A percentile compares a stretch with the other conserved stretches of the same genome.
Conservation (phyloP, 2,797 vertebrate genomes). For the Pseudocheirus occidentalis region DNA sequence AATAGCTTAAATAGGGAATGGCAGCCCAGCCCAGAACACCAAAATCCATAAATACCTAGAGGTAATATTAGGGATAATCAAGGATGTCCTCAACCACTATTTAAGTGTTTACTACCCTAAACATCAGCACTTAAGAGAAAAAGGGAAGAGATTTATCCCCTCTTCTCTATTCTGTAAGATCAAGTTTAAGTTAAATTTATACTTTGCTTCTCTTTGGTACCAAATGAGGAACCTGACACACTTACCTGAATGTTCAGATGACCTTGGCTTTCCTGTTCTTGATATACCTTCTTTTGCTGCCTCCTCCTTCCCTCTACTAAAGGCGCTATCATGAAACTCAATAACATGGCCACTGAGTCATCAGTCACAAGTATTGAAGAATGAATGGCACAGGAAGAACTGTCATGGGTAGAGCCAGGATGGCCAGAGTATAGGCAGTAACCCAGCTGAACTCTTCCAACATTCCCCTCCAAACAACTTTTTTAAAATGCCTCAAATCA, state of each 20-base stretch:
- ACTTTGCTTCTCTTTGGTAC: neutral
- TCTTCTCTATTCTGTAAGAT: neutral
- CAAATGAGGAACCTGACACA: neutral
- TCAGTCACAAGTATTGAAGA: neutral
- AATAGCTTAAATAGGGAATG: neutral
- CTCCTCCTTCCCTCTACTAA: neutral
- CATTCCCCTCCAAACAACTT: neutral
- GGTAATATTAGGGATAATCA: neutral
- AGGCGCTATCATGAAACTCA: neutral
- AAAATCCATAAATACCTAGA: neutral
- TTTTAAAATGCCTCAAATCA: neutral
- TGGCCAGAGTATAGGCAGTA: neutral
- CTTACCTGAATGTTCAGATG: neutral
- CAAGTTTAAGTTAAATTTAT: neutral
- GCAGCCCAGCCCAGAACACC: neutral
- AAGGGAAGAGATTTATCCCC: neutral
- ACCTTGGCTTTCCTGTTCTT: neutral
- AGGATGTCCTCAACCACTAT: neutral
- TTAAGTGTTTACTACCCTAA: neutral
- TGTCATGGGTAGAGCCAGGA: neutral
- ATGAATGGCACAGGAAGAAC: neutral
- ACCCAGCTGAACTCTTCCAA: neutral
- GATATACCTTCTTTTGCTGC: neutral
- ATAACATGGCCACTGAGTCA: neutral
- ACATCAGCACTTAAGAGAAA: neutral